Evolutionary conservation across 2,113 vertebrate species (phyloP).

Genomic region (Mustelus asterias): DNA sequence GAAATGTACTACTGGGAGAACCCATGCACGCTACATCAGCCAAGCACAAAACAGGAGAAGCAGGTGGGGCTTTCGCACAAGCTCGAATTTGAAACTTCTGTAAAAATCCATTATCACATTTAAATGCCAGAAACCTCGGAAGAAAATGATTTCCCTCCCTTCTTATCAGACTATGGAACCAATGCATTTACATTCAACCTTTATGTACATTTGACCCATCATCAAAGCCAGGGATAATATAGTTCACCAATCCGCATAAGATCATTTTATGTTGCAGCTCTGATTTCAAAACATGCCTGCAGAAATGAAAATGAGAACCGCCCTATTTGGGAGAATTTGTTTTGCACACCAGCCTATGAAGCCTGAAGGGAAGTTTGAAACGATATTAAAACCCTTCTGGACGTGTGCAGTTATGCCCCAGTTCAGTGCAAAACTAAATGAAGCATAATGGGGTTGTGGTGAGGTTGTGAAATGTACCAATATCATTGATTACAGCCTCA

Average conservation of each 20-base stretch:
- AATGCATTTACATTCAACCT: neutral
- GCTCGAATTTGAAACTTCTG: neutral
- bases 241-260: neutral
- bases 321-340: slow-evolving; percentile 3
- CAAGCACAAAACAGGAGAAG: neutral
- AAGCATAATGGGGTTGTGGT: neutral
- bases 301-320: neutral
- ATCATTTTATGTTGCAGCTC: neutral
- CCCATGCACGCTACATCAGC: neutral
- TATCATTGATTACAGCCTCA: neutral
- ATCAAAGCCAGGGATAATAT: neutral
- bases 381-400: neutral
- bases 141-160: neutral
- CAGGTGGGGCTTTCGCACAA: neutral
- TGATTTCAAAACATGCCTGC: neutral
- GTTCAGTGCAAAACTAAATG: neutral
- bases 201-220: neutral
- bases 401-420: neutral
- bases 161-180: neutral
- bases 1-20: neutral
- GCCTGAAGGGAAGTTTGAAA: neutral
- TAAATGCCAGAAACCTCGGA: neutral
- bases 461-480: neutral
- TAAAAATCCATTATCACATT: neutral
- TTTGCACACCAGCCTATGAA: neutral